phyloP scores from a whole-genome alignment of 35 echinoderm and acorn worm species.

The Heliocidaris tuberculata region DNA sequence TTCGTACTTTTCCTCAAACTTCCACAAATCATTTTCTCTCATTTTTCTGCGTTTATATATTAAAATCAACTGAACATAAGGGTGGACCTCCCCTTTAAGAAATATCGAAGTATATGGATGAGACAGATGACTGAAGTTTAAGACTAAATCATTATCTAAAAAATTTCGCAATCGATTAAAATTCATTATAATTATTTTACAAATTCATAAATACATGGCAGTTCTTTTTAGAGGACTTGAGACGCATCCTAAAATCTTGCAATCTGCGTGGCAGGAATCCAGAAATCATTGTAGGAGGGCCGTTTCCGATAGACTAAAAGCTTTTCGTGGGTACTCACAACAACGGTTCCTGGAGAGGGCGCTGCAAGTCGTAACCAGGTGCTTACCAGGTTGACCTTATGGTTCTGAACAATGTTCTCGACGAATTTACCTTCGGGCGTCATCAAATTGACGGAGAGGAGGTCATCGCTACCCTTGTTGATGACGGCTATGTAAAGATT shows the following conservation, averaged over 20 bases:
- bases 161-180: neutral
- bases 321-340: conserved; percentile 49
- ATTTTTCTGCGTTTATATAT: too few species aligned
- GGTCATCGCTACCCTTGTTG: conserved; percentile 23
- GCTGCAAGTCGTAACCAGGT: conserved; percentile 42
- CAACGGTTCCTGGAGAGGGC: conserved; percentile 37
- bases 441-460: conserved; percentile 42
- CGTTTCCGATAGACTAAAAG: conserved; percentile 25
- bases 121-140: too few species aligned
- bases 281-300: conserved; percentile 26
- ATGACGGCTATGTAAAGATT: conserved; percentile 35
- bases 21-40: too few species aligned
- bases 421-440: conserved; percentile 40
- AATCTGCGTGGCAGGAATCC: conserved; percentile 20
- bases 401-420: conserved; percentile 42
- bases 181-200: neutral
- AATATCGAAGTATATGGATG: too few species aligned
- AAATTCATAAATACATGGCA: neutral
- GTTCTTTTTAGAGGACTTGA: neutral
- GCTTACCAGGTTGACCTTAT: conserved; percentile 29
- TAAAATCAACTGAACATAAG: too few species aligned
- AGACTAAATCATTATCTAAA: neutral
- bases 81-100: too few species aligned
- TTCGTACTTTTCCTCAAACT: too few species aligned
- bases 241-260: conserved; percentile 1